Conservation (phyloP, 2,797 vertebrate genomes). For the Hyperoplus immaculatus region DNA sequence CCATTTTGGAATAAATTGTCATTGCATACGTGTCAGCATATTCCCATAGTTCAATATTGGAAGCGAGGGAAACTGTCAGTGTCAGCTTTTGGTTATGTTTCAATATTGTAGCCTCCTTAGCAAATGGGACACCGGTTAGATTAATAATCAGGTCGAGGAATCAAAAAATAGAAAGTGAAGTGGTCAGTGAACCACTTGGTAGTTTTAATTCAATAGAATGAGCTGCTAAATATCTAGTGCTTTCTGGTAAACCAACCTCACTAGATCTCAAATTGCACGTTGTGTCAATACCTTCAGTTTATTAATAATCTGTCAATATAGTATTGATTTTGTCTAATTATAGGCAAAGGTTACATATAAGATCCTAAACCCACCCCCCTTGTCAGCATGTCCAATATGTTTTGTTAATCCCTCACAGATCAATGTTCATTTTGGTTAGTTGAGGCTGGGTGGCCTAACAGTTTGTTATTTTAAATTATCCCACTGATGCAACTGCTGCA, state of each 20-base stretch:
- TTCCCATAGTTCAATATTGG: background rate
- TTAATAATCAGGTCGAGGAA: slow-evolving; percentile 8
- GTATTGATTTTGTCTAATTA: slow-evolving; percentile 43
- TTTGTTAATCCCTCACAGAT: slow-evolving; percentile 37
- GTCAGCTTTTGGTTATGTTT: slow-evolving; percentile 13
- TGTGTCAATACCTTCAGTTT: slow-evolving; percentile 9
- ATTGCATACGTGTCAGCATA: slow-evolving; percentile 22
- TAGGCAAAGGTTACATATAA: slow-evolving; percentile 21
- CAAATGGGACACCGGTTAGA: slow-evolving; percentile 25
- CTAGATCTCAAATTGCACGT: slow-evolving; percentile 24
- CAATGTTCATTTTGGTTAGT: slow-evolving; percentile 34
- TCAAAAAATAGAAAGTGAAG: slow-evolving; percentile 20
- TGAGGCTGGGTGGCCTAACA: background rate
- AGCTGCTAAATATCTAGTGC: slow-evolving; percentile 7
- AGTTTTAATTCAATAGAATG: background rate
- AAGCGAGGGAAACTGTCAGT: background rate
- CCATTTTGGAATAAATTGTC: slow-evolving; percentile 32
- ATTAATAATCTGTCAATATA: slow-evolving; percentile 14
- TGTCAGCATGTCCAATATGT: slow-evolving; percentile 10
- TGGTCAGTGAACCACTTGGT: background rate
- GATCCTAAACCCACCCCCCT: background rate
- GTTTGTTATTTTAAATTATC: background rate
- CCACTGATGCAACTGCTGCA: too few relatives aligned
- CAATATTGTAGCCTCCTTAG: slow-evolving; percentile 13
- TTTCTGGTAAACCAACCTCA: slow-evolving; percentile 22